Conservation (phyloP, 2,797 vertebrate genomes). For the Artibeus lituratus region DNA sequence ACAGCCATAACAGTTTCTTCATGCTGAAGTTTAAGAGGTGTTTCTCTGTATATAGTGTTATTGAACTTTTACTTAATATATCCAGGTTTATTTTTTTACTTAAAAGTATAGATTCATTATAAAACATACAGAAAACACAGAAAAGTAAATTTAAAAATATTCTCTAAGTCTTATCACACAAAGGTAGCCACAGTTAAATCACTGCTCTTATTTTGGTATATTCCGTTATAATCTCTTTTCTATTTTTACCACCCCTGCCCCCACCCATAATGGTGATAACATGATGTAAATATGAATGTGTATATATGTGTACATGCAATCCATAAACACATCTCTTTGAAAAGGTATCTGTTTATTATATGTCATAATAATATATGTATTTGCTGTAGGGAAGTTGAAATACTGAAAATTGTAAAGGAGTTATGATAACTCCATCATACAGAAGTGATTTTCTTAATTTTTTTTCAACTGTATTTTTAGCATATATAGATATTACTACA, state of each 20-base stretch:
- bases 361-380: background rate
- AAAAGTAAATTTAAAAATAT: background rate
- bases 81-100: background rate
- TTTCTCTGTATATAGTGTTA: background rate
- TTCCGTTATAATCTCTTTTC: background rate
- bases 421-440: background rate
- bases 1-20: background rate
- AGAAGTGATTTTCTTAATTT: background rate
- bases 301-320: background rate
- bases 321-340: background rate
- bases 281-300: background rate
- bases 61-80: background rate
- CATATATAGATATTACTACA: background rate
- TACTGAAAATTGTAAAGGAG: background rate
- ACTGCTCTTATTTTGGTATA: background rate
- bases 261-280: background rate
- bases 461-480: background rate
- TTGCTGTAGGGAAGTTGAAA: background rate
- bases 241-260: background rate
- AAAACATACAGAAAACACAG: constrained; percentile 2
- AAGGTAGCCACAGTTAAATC: background rate
- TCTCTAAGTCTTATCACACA: background rate
- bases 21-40: background rate
- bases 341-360: background rate
- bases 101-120: background rate